Conservation (phyloP, 2,113 vertebrate species). For the Hystrix cristata region DNA sequence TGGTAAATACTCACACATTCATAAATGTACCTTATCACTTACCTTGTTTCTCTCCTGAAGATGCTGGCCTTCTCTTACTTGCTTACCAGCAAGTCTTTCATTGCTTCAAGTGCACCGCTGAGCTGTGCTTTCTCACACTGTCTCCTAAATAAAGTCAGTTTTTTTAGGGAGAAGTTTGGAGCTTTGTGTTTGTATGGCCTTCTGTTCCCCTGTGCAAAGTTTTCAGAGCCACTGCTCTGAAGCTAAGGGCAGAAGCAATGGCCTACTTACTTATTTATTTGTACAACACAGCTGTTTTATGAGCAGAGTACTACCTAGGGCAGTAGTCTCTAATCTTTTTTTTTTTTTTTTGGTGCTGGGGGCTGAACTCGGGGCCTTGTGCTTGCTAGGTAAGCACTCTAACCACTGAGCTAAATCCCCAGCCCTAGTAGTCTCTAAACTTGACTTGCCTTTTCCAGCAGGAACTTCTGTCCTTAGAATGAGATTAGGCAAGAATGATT, state of each 20-base stretch:
- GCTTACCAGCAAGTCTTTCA: background rate
- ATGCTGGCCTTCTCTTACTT: background rate
- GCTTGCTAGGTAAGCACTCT: too few relatives aligned
- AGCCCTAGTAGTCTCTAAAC: background rate
- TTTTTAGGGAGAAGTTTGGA: background rate
- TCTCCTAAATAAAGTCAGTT: background rate
- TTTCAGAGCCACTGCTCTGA: background rate
- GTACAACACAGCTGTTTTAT: background rate
- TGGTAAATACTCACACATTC: background rate
- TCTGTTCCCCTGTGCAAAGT: background rate
- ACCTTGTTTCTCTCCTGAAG: background rate
- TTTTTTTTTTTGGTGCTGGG: too few relatives aligned
- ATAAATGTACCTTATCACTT: background rate
- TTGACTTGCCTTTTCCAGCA: background rate
- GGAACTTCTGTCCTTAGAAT: background rate
- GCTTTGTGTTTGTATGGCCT: background rate
- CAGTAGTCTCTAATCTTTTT: too few relatives aligned
- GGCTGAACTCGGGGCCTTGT: too few relatives aligned
- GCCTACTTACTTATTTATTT: background rate
- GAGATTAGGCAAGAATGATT: background rate
- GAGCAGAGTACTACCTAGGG: background rate
- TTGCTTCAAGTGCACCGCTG: background rate
- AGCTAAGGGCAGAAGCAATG: background rate
- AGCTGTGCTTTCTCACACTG: background rate
- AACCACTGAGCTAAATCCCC: too few relatives aligned